A percentile compares a stretch with the other conserved stretches of the same genome.
phyloP scores from a whole-genome alignment of 2,797 vertebrate species.

The Chloroceryle amazona region DNA sequence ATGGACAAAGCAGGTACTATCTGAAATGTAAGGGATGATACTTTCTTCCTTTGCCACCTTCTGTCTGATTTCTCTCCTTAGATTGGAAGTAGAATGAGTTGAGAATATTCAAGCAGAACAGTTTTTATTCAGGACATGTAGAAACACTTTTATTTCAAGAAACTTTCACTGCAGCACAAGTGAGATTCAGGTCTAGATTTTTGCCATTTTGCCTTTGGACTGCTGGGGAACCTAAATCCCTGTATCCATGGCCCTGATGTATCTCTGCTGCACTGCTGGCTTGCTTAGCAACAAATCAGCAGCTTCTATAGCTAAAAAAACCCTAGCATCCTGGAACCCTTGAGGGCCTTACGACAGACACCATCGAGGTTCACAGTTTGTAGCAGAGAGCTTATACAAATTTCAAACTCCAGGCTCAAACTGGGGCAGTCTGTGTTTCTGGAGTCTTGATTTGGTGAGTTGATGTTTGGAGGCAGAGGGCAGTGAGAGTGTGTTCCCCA shows the following conservation, averaged over 20 bases:
- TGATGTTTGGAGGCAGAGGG: background rate
- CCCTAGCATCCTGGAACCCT: background rate
- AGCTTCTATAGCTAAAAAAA: background rate
- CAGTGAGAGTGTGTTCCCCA: fast-evolving
- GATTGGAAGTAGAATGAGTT: background rate
- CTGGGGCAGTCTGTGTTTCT: background rate
- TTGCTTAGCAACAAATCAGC: background rate
- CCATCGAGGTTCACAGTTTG: background rate
- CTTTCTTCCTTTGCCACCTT: background rate
- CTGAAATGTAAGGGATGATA: background rate
- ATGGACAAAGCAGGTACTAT: background rate
- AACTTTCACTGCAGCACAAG: background rate
- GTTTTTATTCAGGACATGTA: background rate
- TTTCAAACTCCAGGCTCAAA: background rate
- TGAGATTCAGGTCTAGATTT: background rate
- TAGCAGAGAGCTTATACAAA: background rate
- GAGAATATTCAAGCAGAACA: background rate
- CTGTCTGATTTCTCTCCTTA: background rate
- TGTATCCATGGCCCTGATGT: background rate
- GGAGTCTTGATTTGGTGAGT: background rate
- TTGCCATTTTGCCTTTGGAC: background rate
- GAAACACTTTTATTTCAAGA: background rate
- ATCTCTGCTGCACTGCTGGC: background rate
- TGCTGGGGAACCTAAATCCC: background rate
- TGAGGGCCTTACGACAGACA: background rate